Evolutionary conservation across 1,140 invertebrate genomes (phyloP).

Genomic region (Platyura marginata): DNA sequence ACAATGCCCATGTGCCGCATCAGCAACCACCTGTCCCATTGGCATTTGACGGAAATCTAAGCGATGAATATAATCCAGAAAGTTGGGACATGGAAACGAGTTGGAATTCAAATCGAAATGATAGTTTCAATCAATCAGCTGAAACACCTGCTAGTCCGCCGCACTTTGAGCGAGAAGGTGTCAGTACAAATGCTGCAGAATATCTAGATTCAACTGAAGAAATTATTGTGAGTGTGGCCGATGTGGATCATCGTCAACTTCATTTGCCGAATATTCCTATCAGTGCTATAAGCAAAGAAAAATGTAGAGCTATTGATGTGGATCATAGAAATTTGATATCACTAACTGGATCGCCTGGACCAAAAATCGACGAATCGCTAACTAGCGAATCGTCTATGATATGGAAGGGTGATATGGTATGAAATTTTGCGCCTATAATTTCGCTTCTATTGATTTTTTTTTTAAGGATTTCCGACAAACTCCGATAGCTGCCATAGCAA

Average conservation of each 20-base stretch:
- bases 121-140: conserved; percentile 9
- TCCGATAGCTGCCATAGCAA: too few relatives aligned
- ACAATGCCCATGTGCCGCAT: conserved; percentile 19
- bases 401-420: background rate
- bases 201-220: conserved; percentile 28
- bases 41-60: conserved; percentile 3
- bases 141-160: conserved; percentile 48
- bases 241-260: conserved; percentile 35
- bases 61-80: conserved; percentile 14
- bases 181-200: conserved; percentile 29
- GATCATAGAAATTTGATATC: conserved; percentile 72
- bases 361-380: conserved; percentile 9
- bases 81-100: conserved; percentile 22
- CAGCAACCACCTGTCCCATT: conserved; percentile 39
- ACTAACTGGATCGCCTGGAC: conserved; percentile 48
- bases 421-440: background rate
- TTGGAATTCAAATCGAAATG: conserved; percentile 16
- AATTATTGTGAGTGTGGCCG: conserved; percentile 26
- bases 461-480: background rate
- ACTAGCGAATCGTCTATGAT: background rate
- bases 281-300: conserved; percentile 6
- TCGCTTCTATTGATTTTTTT: background rate
- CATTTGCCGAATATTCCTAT: conserved; percentile 6
- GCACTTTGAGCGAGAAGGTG: conserved; percentile 36
- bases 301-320: conserved; percentile 35